Evolutionary conservation across 30 jellyfish, hydroid and myxozoan species (phyloP), one percentile per base, ranked within the genome.

Genomic region (Hydractinia echinata): DNA sequence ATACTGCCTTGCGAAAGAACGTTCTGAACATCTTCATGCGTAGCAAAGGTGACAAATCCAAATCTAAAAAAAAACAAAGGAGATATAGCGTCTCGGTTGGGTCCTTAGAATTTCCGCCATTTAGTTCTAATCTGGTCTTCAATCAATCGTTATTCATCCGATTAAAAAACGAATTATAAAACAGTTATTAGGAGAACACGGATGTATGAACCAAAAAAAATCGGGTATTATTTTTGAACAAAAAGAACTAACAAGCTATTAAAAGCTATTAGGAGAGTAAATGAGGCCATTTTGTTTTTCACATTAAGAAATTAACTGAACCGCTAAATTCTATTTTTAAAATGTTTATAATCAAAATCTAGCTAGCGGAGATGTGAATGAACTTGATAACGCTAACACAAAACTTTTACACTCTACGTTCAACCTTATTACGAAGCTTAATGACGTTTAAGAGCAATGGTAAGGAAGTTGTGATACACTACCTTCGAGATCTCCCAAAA

Each of bases 21-120:
- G 18, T 82, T 83, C 55, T 72, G 51, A 4, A 92, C 98, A 61
- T 87, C 98, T 21, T 92, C 95, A 13, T 79, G 81, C 5, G 90
- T 82, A 18, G 95, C 95, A 64, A 92, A 92, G 2, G 98, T 86
- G 51, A 92, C 94, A 66, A 92, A 92, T 9, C 98, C 98, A 84
- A 92, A 92, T 54, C 98, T 92, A 61, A 54, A 83, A 51, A 44
- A 4, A 67, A 1, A 30, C 44, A 30, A 30, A 30, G 2, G 44
- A 0, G 44, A 30, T 30, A 30, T 0, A 30, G 44, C 44, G 44
- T 30, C 44, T 30, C 2, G 44, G 2, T 30, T n/a, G 2, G 44
- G 44, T 0, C 44, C 2, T 30, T 2, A 30, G 44, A 30, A 30
- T 2, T 1, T 2, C 44, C 44, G 44, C 44, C 44, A 30, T 30